Conservation (phyloP, 2,797 vertebrate genomes). For the Thunnus albacares region DNA sequence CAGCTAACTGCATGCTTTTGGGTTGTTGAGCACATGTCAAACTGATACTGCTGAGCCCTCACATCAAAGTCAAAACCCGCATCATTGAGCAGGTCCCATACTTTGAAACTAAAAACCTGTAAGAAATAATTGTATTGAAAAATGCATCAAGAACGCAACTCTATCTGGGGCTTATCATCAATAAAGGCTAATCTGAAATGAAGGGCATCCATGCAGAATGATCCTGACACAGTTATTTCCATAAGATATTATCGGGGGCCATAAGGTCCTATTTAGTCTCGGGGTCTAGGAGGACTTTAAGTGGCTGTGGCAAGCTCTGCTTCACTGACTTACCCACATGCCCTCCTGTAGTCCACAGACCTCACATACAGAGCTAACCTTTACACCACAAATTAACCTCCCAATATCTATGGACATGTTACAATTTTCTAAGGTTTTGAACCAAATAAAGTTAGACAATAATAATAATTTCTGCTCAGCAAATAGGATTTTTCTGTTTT, state of each 20-base stretch:
- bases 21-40: constrained; percentile 48
- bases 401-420: background rate
- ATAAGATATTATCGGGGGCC: constrained; percentile 49
- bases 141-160: constrained; percentile 5
- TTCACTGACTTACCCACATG: constrained; percentile 28
- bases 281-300: constrained; percentile 17
- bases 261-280: constrained; percentile 37
- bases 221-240: constrained; percentile 53
- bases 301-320: constrained; percentile 17
- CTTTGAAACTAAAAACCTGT: constrained; percentile 30
- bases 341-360: constrained; percentile 10
- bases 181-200: constrained; percentile 24
- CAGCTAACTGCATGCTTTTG: constrained; percentile 40
- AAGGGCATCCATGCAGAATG: constrained; percentile 36
- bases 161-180: background rate
- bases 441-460: no score
- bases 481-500: background rate
- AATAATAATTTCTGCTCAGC: no score
- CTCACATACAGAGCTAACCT: constrained; percentile 6
- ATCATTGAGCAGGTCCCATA: constrained; percentile 11
- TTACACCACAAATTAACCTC: constrained; percentile 33
- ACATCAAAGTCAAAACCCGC: constrained; percentile 40
- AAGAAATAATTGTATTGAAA: constrained; percentile 33
- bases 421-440: background rate
- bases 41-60: constrained; percentile 23